phyloP scores from a whole-genome alignment of 2,888 invertebrate species.

The Halictus ligatus region DNA sequence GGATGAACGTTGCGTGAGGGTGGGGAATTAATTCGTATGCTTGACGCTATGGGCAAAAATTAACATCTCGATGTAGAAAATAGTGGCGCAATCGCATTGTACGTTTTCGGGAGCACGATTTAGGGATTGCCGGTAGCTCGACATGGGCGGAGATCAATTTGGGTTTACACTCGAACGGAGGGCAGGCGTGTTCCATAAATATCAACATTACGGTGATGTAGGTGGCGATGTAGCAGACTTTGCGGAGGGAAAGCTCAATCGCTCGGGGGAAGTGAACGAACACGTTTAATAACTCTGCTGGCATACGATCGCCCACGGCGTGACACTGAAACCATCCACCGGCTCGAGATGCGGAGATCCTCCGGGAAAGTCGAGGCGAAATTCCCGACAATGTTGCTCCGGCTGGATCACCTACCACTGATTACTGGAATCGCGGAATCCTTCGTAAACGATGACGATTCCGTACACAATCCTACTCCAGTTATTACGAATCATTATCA shows the following conservation, averaged over 20 bases:
- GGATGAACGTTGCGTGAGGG: too few species aligned
- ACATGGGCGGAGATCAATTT: constrained; percentile 66
- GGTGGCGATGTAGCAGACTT: constrained; percentile 60
- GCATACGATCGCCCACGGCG: constrained; percentile 69
- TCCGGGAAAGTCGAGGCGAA: constrained; percentile 19
- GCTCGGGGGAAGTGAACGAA: constrained; percentile 79
- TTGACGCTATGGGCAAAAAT: not conserved
- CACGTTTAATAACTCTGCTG: constrained; percentile 77
- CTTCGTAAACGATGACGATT: not conserved
- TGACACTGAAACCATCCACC: constrained; percentile 62
- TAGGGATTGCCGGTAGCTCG: constrained; percentile 47
- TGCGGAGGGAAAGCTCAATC: constrained; percentile 62
- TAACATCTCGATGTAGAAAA: not conserved
- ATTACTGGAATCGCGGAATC: not conserved
- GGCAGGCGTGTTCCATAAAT: constrained; percentile 63
- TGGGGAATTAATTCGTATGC: too few species aligned
- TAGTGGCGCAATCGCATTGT: not conserved
- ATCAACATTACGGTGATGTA: constrained; percentile 59
- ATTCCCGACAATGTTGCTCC: not conserved
- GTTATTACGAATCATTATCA: not conserved
- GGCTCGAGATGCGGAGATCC: constrained; percentile 27
- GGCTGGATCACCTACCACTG: not conserved
- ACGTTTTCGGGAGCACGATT: constrained; percentile 18
- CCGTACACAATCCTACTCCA: not conserved
- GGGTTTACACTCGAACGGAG: constrained; percentile 65